Base-by-base conservation (phyloP, 2,113 vertebrate species). In the Gymnogyps californianus region DNA sequence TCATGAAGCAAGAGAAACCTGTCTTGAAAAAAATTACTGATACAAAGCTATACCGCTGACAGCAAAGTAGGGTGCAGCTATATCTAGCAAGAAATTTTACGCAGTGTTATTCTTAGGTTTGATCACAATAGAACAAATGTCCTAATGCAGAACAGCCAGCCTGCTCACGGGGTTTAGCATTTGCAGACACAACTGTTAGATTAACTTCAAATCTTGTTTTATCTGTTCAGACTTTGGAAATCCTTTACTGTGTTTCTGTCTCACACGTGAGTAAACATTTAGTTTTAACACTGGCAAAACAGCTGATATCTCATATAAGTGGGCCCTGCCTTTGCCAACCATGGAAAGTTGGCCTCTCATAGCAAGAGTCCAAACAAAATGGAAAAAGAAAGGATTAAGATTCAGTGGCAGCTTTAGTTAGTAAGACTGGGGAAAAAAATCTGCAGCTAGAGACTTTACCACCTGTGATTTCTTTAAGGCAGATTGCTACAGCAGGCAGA, bases 401-500 rank as follows among this genome's bases (percentile, higher is more conserved):
- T 61, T 52, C 47, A 34, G 16, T 36, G 16, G n/a, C 67, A 67
- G 28, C 46, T 54, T 62, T 13, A 76, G 6, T 71, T 93, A 40
- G 5, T 21, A 74, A 67, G 16, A 38, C 0, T 34, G 28, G 13
- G 15, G 2, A 0, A 2, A 17, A 11, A 19, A 32, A 28, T 58
- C 34, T 54, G 26, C 34, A 79, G 55, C 20, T 64, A 11, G 46
- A 62, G 16, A 46, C n/a, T 55, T 61, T 74, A 16, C 14, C 11
- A 13, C 11, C 6, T 88, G 34, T 52, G 42, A 6, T 46, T 44
- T 91, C 80, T 44, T 80, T 44, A 72, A 86, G 11, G 57, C 31
- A 83, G 31, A 20, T 83, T 71, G 59, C 47, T 90, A 6, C 34
- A 79, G 51, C 11, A 32, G n/a, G 42, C 24, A 71, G 38, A 9